Percentiles rank a stretch among this genome's conserved stretches.
phyloP scores from a whole-genome alignment of 2,888 invertebrate species.

The Dinocampus coccinellae region DNA sequence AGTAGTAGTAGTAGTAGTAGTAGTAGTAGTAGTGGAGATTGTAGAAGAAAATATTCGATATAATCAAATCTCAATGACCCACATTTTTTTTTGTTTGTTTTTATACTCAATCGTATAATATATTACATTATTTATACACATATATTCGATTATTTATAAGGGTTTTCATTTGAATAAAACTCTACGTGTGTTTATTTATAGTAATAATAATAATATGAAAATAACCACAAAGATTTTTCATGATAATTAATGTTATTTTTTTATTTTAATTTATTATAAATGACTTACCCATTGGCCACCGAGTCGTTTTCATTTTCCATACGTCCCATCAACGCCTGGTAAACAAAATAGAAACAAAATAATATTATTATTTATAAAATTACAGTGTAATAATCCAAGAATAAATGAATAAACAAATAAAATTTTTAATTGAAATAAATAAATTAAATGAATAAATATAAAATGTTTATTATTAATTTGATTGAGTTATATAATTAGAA shows the following conservation, averaged over 20 bases:
- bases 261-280: too few species aligned
- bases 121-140: neutral
- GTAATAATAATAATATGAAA: too few species aligned
- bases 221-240: too few species aligned
- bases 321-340: conserved; percentile 54
- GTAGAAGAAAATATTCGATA: neutral
- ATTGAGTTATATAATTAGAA: too few species aligned
- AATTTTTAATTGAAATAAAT: too few species aligned
- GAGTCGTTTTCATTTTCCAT: conserved; percentile 49
- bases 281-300: conserved; percentile 61
- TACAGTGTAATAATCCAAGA: neutral
- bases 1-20: too few species aligned
- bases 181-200: too few species aligned
- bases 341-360: conserved; percentile 42
- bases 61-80: conserved; percentile 7
- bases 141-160: neutral
- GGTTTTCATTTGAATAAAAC: too few species aligned
- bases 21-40: too few species aligned
- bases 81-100: neutral
- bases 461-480: too few species aligned
- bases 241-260: too few species aligned
- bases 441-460: neutral
- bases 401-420: neutral
- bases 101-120: neutral
- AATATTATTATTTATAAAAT: neutral